Conservation (phyloP, 2,888 invertebrate species). For the Microchrysa polita region DNA sequence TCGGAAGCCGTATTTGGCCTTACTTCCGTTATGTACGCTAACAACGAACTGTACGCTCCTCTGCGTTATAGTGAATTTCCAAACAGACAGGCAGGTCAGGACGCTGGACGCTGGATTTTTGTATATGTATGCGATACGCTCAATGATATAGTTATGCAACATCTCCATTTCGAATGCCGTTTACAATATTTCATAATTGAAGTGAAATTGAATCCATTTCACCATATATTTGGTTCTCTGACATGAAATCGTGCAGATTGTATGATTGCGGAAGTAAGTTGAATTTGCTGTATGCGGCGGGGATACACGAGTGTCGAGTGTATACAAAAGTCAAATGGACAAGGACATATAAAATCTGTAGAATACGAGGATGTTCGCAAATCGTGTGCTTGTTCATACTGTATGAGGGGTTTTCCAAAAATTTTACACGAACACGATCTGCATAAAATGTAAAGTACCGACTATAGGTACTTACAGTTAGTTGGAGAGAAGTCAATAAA, state of each 20-base stretch:
- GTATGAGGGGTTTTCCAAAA: no score
- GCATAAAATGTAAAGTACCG: no score
- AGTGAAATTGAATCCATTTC: conserved; percentile 43
- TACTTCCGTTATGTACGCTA: no score
- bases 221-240: conserved; percentile 12
- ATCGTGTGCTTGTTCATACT: no score
- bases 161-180: conserved; percentile 46
- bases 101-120: background rate
- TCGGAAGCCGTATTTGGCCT: no score
- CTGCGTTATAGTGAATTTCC: background rate
- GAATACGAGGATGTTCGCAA: no score
- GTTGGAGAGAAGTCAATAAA: no score
- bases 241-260: conserved; percentile 3
- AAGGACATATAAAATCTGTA: no score
- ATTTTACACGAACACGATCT: no score
- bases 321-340: no score
- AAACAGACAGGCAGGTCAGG: background rate
- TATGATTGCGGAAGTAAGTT: background rate
- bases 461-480: no score
- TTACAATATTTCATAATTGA: conserved; percentile 49
- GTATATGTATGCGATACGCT: background rate
- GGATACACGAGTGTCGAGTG: no score
- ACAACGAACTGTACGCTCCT: conserved; percentile 20
- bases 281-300: background rate
- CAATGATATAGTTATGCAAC: conserved; percentile 22